Percentiles rank a stretch among this genome's conserved stretches.
These are phyloP conservation scores for Suricata suricatta DNA, from an alignment of 2,113 vertebrate genomes.

Conservation along the genomic window DNA sequence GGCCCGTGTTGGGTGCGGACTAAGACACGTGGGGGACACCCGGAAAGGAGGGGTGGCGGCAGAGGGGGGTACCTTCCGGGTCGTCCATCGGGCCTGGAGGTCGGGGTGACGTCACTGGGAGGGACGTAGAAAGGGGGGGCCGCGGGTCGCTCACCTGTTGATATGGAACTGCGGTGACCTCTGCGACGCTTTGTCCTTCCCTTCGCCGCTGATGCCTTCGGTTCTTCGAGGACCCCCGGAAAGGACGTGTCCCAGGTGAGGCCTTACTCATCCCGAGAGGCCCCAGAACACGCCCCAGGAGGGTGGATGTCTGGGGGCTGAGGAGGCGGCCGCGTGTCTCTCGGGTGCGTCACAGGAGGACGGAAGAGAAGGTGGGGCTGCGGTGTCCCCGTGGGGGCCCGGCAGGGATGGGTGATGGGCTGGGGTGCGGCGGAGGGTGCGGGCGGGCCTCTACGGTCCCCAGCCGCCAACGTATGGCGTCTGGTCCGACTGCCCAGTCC, in stretches of 20 bases:
- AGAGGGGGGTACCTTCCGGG: no score
- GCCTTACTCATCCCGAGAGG: no score
- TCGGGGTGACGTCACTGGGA: not conserved
- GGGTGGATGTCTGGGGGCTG: not conserved
- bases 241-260: not conserved
- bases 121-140: not conserved
- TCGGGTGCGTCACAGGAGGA: not conserved
- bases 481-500: not conserved
- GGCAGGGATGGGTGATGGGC: not conserved
- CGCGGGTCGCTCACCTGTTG: not conserved
- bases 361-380: accelerated
- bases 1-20: accelerated
- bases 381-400: accelerated
- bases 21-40: no score
- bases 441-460: no score
- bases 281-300: not conserved
- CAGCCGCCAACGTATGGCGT: accelerated
- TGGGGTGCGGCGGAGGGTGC: not conserved
- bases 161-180: no score
- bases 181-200: no score
- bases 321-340: not conserved
- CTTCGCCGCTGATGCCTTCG: accelerated
- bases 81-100: accelerated
- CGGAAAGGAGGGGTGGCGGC: not conserved
- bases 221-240: not conserved